A percentile compares a stretch with the other conserved stretches of the same genome.
phyloP scores from a whole-genome alignment of 2,113 vertebrate species.

The Microtus montanus region DNA sequence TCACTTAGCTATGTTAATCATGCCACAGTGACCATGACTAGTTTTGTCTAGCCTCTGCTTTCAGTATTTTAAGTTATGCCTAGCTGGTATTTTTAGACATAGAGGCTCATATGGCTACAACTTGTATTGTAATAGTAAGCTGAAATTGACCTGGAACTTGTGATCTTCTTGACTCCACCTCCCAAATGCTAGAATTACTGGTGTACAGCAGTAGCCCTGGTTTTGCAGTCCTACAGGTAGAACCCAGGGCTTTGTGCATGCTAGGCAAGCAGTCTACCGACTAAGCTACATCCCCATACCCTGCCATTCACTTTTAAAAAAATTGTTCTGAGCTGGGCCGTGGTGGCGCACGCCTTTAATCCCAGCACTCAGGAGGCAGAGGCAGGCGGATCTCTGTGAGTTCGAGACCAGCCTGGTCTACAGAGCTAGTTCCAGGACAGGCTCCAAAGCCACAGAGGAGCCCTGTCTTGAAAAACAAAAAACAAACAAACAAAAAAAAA shows the following conservation, averaged over 20 bases:
- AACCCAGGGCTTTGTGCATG: neutral
- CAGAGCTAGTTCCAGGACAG: too few relatives aligned
- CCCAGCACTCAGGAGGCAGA: too few relatives aligned
- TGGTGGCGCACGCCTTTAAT: too few relatives aligned
- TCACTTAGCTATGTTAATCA: neutral
- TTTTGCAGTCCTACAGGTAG: neutral
- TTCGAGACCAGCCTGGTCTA: too few relatives aligned
- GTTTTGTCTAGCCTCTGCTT: neutral
- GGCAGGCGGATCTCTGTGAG: too few relatives aligned
- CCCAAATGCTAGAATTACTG: too few relatives aligned
- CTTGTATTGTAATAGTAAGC: neutral
- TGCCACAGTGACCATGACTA: neutral
- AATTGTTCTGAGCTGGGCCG: too few relatives aligned
- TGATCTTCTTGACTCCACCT: neutral
- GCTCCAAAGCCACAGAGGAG: too few relatives aligned
- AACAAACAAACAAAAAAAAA: neutral
- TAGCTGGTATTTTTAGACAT: neutral
- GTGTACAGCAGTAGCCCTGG: neutral
- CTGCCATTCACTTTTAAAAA: neutral
- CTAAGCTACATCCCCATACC: neutral
- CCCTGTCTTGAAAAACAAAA: too few relatives aligned
- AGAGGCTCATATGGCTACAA: neutral
- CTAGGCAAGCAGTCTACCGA: neutral
- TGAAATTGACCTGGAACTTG: neutral
- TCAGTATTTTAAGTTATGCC: neutral